Conservation (phyloP, 2,113 vertebrate genomes). For the Sylvilagus bachmani region DNA sequence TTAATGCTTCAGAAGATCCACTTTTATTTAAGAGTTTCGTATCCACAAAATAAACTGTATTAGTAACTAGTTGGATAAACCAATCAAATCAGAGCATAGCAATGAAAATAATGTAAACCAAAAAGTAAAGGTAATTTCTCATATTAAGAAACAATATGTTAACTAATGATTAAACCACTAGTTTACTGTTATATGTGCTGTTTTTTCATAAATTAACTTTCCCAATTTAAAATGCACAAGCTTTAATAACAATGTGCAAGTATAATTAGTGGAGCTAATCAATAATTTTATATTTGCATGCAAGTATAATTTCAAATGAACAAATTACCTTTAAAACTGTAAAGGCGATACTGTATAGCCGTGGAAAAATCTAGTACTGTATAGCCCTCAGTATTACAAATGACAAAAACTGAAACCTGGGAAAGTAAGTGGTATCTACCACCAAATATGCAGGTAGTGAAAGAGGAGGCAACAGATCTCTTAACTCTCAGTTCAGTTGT, state of each 20-base stretch:
- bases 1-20: slow-evolving; percentile 18
- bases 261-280: background rate
- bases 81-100: background rate
- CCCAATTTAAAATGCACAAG: background rate
- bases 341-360: background rate
- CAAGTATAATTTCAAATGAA: background rate
- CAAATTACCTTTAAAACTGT: background rate
- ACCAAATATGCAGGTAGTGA: background rate
- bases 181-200: background rate
- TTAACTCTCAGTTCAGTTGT: background rate
- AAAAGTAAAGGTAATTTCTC: background rate
- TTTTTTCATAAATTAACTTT: background rate
- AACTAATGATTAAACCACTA: background rate
- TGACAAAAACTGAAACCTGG: background rate
- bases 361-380: background rate
- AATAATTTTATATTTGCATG: background rate
- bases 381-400: background rate
- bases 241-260: background rate
- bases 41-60: background rate
- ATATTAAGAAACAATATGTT: background rate
- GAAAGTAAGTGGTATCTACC: background rate
- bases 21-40: slow-evolving; percentile 56
- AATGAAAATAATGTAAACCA: background rate
- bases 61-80: slow-evolving; percentile 42
- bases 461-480: background rate